These are phyloP conservation scores for Eulacestoma nigropectus DNA, from an alignment of 2,113 vertebrate genomes.

Conservation along the genomic window DNA sequence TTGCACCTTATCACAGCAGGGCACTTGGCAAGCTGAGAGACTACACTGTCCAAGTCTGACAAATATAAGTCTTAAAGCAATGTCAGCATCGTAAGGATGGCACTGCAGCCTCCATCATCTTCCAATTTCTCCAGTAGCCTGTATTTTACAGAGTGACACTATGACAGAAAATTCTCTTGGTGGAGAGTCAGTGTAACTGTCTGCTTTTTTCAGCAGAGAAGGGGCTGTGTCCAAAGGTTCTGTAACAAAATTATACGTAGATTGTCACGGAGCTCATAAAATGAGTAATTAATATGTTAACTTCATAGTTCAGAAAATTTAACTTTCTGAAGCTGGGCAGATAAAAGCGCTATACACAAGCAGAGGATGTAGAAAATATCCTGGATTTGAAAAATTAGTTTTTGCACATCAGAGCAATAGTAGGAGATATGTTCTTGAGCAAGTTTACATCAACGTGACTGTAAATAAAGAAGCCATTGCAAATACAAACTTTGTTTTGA, in stretches of 20 bases:
- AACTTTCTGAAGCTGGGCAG: not conserved
- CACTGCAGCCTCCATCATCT: not conserved
- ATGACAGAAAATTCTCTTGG: not conserved
- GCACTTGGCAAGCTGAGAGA: constrained; percentile 45
- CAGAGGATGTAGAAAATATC: not conserved
- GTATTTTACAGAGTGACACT: not conserved
- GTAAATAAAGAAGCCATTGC: not conserved
- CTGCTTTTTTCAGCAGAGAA: not conserved
- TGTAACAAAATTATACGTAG: not conserved
- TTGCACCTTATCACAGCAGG: constrained; percentile 49
- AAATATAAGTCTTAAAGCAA: not conserved
- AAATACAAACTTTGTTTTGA: not conserved
- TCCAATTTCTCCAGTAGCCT: not conserved
- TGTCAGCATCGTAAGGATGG: not conserved
- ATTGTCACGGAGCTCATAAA: not conserved
- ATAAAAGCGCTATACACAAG: not conserved
- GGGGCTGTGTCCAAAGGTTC: not conserved
- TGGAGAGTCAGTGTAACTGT: not conserved
- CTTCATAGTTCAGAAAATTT: not conserved
- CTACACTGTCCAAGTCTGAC: constrained; percentile 21
- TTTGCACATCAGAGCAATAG: not conserved
- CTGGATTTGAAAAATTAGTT: not conserved
- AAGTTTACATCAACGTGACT: not conserved
- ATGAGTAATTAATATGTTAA: not conserved
- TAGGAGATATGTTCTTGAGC: not conserved